Evolutionary conservation across 1,140 invertebrate genomes (phyloP), one percentile per base, ranked within the genome.

Genomic region (Drosophila ogumai): DNA sequence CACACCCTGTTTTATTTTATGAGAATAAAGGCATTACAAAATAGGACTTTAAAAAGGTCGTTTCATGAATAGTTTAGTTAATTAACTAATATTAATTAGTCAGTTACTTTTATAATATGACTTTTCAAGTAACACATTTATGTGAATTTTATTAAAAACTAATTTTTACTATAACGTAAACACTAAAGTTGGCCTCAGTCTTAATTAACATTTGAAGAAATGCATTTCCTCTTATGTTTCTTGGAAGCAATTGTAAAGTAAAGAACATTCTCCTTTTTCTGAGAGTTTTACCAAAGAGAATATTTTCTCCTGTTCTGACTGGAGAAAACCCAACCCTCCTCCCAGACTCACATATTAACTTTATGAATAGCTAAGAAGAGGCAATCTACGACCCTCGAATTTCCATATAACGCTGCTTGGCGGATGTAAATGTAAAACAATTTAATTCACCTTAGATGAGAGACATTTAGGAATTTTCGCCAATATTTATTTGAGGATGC

Each of bases 391-490:
- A 28, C 28, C n/a, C 32, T 67, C 13, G 15, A 13, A 34, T 47
- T 46, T 57, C 0, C 50, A 40, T 47, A 41, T 22, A 5, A 12
- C n/a, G 15, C 25, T 32, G 7, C 28, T 10, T 31, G 47, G 0
- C 1, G 36, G 13, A 10, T 52, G 46, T 10, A 44, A 38, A 66
- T 68, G 46, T 17, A 25, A 68, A 49, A 47, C 17, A 57, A 71
- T 41, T 58, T 59, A 72, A 72, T 72, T 58, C 36, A 28, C 34
- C 8, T 32, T 25, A 38, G 38, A 6, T 9, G 12, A 43, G 28
- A 40, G 17, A 32, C 31, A 66, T 66, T 46, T 28, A 17, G 40
- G 31, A 31, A 36, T 25, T 31, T 60, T 67, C 4, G 40, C 17
- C 22, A 57, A 49, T 46, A 46, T 72, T 38, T 43, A 19, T 54